Evolutionary conservation across 1,140 invertebrate genomes (phyloP), one percentile per base, ranked within the genome.

Genomic region (Pteromalus puparum): DNA sequence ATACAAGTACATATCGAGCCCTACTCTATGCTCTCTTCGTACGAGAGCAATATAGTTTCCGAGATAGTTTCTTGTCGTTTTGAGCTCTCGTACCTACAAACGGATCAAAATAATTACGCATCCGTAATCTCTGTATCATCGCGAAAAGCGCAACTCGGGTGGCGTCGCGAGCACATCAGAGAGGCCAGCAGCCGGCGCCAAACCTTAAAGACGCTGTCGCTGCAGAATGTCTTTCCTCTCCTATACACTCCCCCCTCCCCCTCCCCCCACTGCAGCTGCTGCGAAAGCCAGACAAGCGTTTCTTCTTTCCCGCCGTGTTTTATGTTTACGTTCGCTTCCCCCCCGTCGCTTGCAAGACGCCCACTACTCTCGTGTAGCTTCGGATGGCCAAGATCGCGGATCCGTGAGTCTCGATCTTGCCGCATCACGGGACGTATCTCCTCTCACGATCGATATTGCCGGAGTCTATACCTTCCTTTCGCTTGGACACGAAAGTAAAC

Each of bases 351-450:
- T 9, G n/a, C 24, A 30, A 75, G 42, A 81, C 76, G 78, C 82
- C 82, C 42, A 74, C 77, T 30, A 24, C 24, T 12, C 46, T 15
- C 1, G 9, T 30, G 28, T 2, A 42, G n/a, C n/a, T 28, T 26
- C 10, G 67, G 28, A 61, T 26, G 15, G 53, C 28, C 46, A 42
- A 72, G 38, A 30, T 61, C 21, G 13, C 18, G 3, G 53, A 61
- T 21, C 42, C 74, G 38, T 38, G 70, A 84, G 77, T 84, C 77
- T 73, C 53, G 61, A 21, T 84, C 70, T 53, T 9, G 67, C 72
- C 48, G 30, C 77, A 65, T 72, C 68, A 26, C 26, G 12, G 46
- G 9, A 61, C 76, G 67, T 65, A 74, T 73, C 82, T 78, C 76
- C 82, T 78, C 76, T 9, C 24, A 15, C 13, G 15, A 70, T 30